These are phyloP conservation scores for Siniperca chuatsi DNA, from an alignment of 2,113 vertebrate species.

Conservation along the genomic window DNA sequence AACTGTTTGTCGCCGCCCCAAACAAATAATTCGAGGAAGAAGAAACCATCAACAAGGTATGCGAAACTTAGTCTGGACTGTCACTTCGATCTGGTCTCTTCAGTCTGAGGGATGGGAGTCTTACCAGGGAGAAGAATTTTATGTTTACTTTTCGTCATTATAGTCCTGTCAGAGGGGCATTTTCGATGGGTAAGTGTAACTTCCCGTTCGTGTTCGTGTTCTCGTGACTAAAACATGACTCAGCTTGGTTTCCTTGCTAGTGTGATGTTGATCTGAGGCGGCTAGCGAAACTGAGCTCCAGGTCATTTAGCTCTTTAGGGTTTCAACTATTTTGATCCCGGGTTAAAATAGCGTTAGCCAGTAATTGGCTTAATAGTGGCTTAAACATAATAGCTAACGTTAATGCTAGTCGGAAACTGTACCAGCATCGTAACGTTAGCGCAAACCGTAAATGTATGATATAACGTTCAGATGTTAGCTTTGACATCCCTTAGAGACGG, in stretches of 20 bases:
- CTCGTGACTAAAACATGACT: conserved; percentile 65
- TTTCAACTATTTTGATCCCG: fast-evolving
- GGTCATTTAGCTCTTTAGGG: neutral
- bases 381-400: neutral
- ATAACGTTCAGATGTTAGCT: neutral
- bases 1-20: conserved; percentile 22
- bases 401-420: neutral
- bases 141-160: conserved; percentile 23
- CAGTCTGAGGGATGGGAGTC: conserved; percentile 54
- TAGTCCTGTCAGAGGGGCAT: conserved; percentile 52
- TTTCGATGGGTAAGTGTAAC: conserved; percentile 73
- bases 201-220: neutral
- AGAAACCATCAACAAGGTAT: conserved; percentile 54
- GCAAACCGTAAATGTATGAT: too few species aligned
- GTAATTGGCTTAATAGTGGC: neutral
- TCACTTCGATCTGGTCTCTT: conserved; percentile 13
- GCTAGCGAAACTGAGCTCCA: conserved; percentile 27
- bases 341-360: neutral
- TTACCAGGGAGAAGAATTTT: conserved; percentile 18
- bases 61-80: conserved; percentile 38
- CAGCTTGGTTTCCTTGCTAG: conserved; percentile 50
- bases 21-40: conserved; percentile 49
- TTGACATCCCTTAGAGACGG: neutral
- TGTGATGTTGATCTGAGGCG: conserved; percentile 23
- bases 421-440: neutral